phyloP scores from a whole-genome alignment of 2,888 invertebrate species.

The Lordiphosa fenestrarum region DNA sequence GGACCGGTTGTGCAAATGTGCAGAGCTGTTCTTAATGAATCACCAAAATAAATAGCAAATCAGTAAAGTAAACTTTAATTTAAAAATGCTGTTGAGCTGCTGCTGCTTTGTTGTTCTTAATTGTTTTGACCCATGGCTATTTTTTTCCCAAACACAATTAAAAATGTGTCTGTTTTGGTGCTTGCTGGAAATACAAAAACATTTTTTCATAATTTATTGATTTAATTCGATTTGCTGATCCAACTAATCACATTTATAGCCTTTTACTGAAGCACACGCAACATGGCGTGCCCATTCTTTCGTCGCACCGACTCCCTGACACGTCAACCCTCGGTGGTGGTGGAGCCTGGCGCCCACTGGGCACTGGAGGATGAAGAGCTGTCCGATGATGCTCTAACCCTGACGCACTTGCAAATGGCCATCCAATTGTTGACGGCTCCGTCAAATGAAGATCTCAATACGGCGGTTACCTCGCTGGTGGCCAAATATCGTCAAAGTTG shows the following conservation, averaged over 20 bases:
- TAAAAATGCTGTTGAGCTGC: no score
- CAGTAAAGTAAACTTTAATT: no score
- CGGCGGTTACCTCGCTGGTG: conserved; percentile 85
- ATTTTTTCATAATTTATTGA: conserved; percentile 1
- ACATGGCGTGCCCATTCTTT: conserved; percentile 80
- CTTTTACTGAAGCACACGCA: conserved; percentile 36
- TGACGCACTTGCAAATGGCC: conserved; percentile 90
- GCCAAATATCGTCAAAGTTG: conserved; percentile 83
- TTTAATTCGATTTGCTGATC: conserved; percentile 13
- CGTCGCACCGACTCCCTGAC: conserved; percentile 77
- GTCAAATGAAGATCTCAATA: conserved; percentile 86
- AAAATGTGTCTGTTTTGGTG: no score
- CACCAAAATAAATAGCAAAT: no score
- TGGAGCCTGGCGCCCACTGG: conserved; percentile 76
- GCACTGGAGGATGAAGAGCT: conserved; percentile 79
- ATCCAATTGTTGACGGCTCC: conserved; percentile 90
- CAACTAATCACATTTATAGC: conserved; percentile 1
- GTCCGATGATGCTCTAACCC: conserved; percentile 79
- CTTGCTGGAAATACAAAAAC: no score
- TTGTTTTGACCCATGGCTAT: no score
- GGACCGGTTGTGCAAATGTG: no score
- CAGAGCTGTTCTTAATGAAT: no score
- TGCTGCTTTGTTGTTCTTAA: no score
- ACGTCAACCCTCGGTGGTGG: conserved; percentile 78
- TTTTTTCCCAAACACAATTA: no score